Percentiles rank a stretch among this genome's conserved stretches.
These are phyloP conservation scores for Ceuthmochares aereus DNA, from an alignment of 2,113 vertebrate species.

Conservation along the genomic window DNA sequence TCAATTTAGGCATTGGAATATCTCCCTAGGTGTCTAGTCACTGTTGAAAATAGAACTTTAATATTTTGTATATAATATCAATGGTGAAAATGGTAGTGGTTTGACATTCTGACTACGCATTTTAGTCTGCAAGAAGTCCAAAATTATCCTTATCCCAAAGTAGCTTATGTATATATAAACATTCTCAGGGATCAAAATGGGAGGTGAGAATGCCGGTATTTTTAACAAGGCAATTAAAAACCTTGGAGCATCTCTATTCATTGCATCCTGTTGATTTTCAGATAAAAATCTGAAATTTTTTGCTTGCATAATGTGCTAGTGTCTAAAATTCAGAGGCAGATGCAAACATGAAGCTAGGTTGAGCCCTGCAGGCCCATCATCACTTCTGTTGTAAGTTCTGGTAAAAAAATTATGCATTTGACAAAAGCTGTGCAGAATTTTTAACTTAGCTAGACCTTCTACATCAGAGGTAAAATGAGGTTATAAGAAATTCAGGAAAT, in stretches of 20 bases:
- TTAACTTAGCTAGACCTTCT: neutral
- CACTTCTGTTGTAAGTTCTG: neutral
- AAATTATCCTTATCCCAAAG: neutral
- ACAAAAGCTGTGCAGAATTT: neutral
- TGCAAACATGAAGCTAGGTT: neutral
- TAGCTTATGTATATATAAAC: neutral
- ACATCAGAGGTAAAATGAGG: neutral
- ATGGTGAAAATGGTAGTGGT: neutral
- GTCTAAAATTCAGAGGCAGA: neutral
- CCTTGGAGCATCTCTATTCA: neutral
- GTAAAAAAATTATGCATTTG: neutral
- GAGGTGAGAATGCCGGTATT: neutral
- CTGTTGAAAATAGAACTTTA: neutral
- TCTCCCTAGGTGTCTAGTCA: neutral
- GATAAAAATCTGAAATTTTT: neutral
- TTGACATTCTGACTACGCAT: neutral
- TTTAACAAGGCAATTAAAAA: neutral
- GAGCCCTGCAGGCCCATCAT: neutral
- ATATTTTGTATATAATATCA: neutral
- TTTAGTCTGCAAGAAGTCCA: neutral
- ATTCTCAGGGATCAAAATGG: neutral
- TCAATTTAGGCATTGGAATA: neutral
- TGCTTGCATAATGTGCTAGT: neutral
- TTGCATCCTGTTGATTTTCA: neutral
- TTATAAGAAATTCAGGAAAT: neutral